Evolutionary conservation across 1,140 invertebrate species (phyloP), one percentile per base, ranked within the genome.

Genomic region (Tetraneura akinire): DNA sequence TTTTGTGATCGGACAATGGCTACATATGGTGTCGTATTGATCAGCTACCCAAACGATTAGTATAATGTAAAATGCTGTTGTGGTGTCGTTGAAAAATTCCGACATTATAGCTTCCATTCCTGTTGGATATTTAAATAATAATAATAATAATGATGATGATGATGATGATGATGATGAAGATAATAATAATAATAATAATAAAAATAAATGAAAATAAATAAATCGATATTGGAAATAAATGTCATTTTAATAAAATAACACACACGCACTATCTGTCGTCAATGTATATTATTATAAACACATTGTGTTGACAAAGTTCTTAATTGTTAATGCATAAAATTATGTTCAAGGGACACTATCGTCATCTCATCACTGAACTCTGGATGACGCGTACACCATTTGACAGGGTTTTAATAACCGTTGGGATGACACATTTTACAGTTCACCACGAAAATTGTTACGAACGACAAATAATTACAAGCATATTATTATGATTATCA

Each of bases 91-190:
- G 88, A 99, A 99, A 86, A 99, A 98, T 88, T 99, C 98, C 0
- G 96, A 98, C 97, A 99, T 99, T 73, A 99, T 98, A 0, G 97
- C 96, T 86, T 99, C 97, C 96, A 99, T 98, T 51, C 97, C 96
- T 98, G 86, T 16, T 0, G 11, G 9, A 9, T 23, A 47, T 68
- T 47, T 37, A 6, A 64, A 64, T 37, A 64, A 66, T 16, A 81
- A 49, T 55, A 37, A 37, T 23, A 14, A 14, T 13, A 47, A n/a
- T n/a, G n/a, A n/a, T n/a, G n/a, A n/a, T n/a, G n/a, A n/a, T n/a
- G n/a, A n/a, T n/a, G n/a, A n/a, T n/a, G n/a, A n/a, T n/a, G n/a
- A n/a, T n/a, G n/a, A n/a, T n/a, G n/a, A n/a, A n/a, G n/a, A n/a
- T n/a, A n/a, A n/a, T n/a, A 64, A 64, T 37, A 64, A 66, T 16